phyloP scores from a whole-genome alignment of 2,113 vertebrate genomes.

The Rattus rattus region DNA sequence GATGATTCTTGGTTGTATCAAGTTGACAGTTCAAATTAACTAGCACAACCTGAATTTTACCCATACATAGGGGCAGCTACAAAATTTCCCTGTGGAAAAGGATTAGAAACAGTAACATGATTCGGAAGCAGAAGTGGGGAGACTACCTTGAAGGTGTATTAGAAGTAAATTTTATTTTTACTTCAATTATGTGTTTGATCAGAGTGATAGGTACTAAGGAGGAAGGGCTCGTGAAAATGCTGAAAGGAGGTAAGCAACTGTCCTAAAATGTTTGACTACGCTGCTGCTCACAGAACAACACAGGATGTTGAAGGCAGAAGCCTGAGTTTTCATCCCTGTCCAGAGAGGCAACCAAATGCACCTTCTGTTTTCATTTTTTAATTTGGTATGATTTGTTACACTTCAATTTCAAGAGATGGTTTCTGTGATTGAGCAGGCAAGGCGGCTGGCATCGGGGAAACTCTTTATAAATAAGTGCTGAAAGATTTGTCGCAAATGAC shows the following conservation, averaged over 20 bases:
- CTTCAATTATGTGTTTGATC: background rate
- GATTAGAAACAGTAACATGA: background rate
- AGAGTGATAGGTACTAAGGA: background rate
- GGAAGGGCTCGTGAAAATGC: background rate
- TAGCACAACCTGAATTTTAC: background rate
- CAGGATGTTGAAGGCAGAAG: background rate
- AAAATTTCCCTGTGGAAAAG: background rate
- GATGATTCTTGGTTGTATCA: background rate
- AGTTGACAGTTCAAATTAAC: background rate
- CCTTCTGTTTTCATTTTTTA: background rate
- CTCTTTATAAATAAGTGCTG: background rate
- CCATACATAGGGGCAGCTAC: background rate
- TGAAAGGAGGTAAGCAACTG: too few species aligned
- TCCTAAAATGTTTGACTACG: background rate
- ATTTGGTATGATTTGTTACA: background rate
- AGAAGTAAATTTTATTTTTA: constrained; percentile 32
- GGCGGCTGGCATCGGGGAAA: background rate
- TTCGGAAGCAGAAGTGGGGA: background rate
- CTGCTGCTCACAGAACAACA: background rate
- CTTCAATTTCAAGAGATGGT: background rate
- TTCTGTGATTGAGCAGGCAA: constrained; percentile 9
- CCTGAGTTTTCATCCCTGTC: background rate
- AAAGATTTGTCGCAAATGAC: background rate
- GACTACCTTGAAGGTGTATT: background rate
- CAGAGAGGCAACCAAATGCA: background rate